Percentiles rank a stretch among this genome's conserved stretches.
Evolutionary conservation across 2,888 invertebrate genomes (phyloP).

Genomic region (Syrphus vitripennis): DNA sequence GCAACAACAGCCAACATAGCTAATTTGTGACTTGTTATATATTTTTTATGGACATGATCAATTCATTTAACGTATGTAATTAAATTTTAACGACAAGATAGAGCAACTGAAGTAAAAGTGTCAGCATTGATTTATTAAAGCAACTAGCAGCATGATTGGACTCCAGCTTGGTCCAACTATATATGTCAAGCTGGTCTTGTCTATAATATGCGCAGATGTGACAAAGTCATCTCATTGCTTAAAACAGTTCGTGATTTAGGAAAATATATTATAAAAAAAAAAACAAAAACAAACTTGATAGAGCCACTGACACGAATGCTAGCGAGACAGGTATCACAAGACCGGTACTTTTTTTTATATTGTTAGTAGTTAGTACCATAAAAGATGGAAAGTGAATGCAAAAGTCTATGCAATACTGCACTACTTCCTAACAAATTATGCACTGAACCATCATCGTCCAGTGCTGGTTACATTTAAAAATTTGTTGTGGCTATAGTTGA

Average conservation of each 20-base stretch:
- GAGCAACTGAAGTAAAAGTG: conserved; percentile 1
- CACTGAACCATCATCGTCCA: conserved; percentile 16
- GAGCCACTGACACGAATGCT: conserved; percentile 34
- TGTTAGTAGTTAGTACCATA: too few species aligned
- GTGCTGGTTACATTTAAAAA: neutral
- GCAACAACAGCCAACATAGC: neutral
- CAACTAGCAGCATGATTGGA: conserved; percentile 2
- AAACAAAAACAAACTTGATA: neutral
- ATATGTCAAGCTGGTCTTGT: neutral
- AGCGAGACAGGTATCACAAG: conserved; percentile 4
- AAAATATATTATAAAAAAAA: conserved; percentile 20
- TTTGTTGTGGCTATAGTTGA: neutral
- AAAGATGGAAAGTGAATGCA: conserved; percentile 18
- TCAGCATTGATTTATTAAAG: conserved; percentile 18
- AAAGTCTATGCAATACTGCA: conserved; percentile 32
- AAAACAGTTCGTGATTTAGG: conserved; percentile 49
- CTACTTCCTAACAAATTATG: conserved; percentile 62
- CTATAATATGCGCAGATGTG: conserved; percentile 14
- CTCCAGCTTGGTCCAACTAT: neutral
- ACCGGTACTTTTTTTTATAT: neutral
- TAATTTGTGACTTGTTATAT: neutral
- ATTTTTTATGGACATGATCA: neutral
- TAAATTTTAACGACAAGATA: neutral
- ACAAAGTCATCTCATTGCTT: conserved; percentile 48
- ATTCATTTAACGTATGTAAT: neutral